A percentile compares a stretch with the other conserved stretches of the same genome.
phyloP scores from a whole-genome alignment of 2,888 invertebrate species.

The Eupithecia abbreviata region DNA sequence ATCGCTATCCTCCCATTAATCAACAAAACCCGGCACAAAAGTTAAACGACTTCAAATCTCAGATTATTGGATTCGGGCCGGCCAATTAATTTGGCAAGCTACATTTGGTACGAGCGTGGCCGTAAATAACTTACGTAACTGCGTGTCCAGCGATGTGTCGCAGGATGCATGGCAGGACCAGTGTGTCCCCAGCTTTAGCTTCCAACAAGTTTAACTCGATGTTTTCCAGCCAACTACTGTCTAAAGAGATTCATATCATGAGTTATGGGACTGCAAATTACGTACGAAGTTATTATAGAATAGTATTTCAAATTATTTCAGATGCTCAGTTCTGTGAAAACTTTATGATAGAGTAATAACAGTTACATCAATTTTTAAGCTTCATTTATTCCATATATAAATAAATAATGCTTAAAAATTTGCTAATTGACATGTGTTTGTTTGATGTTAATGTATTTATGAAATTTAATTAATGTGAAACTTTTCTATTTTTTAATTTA shows the following conservation, averaged over 20 bases:
- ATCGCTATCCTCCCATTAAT: slow-evolving; percentile 16
- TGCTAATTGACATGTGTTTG: too few relatives aligned
- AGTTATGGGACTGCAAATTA: slow-evolving; percentile 7
- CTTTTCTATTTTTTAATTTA: too few relatives aligned
- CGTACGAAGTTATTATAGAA: background rate
- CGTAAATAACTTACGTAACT: slow-evolving; percentile 66
- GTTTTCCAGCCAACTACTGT: slow-evolving; percentile 78
- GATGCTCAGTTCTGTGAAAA: slow-evolving; percentile 2
- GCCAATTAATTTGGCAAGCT: slow-evolving; percentile 43
- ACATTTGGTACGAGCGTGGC: slow-evolving; percentile 40
- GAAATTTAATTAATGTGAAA: too few relatives aligned
- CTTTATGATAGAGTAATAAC: background rate
- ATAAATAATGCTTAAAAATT: too few relatives aligned
- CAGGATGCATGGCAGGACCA: slow-evolving; percentile 71
- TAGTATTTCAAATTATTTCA: background rate
- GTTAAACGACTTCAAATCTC: slow-evolving; percentile 34
- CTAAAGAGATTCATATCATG: slow-evolving; percentile 50
- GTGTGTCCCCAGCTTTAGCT: slow-evolving; percentile 68
- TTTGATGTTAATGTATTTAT: too few relatives aligned
- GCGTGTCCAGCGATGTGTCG: slow-evolving; percentile 68
- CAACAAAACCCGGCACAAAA: slow-evolving; percentile 20
- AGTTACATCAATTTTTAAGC: too few relatives aligned
- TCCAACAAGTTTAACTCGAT: slow-evolving; percentile 74
- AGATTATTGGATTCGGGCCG: slow-evolving; percentile 41
- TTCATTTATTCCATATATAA: too few relatives aligned